A percentile compares a stretch with the other conserved stretches of the same genome.
phyloP scores from a whole-genome alignment of 1,140 invertebrate genomes.

The Carcinoscorpius rotundicauda region DNA sequence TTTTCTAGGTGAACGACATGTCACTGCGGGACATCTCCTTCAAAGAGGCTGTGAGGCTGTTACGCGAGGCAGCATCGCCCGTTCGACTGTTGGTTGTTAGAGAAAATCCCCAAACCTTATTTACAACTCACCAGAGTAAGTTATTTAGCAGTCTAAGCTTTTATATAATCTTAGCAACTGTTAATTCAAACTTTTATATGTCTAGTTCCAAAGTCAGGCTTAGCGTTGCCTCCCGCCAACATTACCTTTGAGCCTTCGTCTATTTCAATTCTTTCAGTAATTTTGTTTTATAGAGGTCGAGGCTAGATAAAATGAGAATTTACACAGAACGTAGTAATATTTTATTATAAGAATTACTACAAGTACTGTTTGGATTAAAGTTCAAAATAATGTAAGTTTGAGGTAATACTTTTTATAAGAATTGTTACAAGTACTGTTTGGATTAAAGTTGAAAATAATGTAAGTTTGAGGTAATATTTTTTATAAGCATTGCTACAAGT shows the following conservation, averaged over 20 bases:
- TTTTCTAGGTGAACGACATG: slow-evolving; percentile 16
- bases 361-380: no score
- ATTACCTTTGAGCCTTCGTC: background rate
- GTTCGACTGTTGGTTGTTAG: slow-evolving; percentile 17
- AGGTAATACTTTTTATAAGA: no score
- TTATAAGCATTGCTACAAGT: no score
- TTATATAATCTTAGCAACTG: no score
- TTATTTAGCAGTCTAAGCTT: background rate
- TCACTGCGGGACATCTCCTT: slow-evolving; percentile 17
- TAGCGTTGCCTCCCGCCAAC: background rate
- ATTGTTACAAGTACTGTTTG: no score
- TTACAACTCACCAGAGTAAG: slow-evolving; percentile 20
- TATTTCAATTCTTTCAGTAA: background rate
- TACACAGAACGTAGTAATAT: no score
- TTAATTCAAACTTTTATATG: no score
- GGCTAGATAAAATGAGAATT: no score
- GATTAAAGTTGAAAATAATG: no score
- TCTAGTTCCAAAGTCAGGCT: background rate
- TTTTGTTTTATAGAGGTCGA: slow-evolving; percentile 6
- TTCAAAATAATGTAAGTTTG: no score
- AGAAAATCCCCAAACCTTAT: slow-evolving; percentile 22
- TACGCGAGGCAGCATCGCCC: slow-evolving; percentile 17
- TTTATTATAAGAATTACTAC: no score
- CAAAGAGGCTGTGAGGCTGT: slow-evolving; percentile 14
- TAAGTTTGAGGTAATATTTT: no score